Evolutionary conservation across 2,888 invertebrate species (phyloP).

Genomic region (Lampropteryx suffumata): DNA sequence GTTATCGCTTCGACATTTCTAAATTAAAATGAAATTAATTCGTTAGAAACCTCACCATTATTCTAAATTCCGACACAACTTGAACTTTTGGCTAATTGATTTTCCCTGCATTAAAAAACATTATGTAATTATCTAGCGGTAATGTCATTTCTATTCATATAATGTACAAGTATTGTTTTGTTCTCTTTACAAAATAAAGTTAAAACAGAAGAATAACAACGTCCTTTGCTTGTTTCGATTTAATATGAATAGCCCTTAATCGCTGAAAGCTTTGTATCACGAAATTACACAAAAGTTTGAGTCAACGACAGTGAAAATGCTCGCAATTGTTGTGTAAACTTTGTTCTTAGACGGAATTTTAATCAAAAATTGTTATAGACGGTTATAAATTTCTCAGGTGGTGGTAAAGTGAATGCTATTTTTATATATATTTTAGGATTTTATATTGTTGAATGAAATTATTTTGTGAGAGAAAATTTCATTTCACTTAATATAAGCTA

Average conservation of each 20-base stretch:
- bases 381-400: conserved; percentile 37
- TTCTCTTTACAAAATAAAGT: conserved; percentile 30
- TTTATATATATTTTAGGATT: too few species aligned
- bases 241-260: conserved; percentile 24
- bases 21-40: too few species aligned
- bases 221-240: conserved; percentile 9
- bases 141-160: neutral
- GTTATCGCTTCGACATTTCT: too few species aligned
- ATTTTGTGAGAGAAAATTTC: too few species aligned
- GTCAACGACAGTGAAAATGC: conserved; percentile 35
- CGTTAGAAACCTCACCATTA: too few species aligned
- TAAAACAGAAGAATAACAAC: conserved; percentile 15
- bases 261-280: conserved; percentile 34
- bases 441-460: too few species aligned
- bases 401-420: too few species aligned
- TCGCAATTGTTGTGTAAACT: conserved; percentile 38
- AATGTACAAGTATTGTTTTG: neutral
- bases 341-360: conserved; percentile 35
- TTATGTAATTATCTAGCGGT: neutral
- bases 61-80: too few species aligned
- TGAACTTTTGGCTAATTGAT: too few species aligned
- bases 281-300: conserved; percentile 36
- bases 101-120: too few species aligned
- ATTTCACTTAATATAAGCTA: too few species aligned
- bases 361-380: conserved; percentile 37